phyloP scores from a whole-genome alignment of 2,113 vertebrate species.

The Dolichallabes microphthalmus region DNA sequence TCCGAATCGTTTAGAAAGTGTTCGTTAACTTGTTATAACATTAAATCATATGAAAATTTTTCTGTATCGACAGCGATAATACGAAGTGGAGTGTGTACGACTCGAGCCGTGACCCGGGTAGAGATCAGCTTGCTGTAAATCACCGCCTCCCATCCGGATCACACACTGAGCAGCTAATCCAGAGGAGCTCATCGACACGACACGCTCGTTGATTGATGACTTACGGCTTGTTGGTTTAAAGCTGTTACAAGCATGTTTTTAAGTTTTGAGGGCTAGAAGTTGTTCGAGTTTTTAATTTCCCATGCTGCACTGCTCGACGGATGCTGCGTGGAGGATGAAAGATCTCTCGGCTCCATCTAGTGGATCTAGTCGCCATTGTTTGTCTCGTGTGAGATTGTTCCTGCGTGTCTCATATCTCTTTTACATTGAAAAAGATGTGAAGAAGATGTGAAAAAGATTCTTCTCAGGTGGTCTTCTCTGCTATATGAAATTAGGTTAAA shows the following conservation, averaged over 20 bases:
- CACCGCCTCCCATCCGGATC: neutral
- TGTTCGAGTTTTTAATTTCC: slow-evolving; percentile 6
- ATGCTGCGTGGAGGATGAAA: slow-evolving; percentile 4
- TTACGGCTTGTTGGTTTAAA: slow-evolving; percentile 25
- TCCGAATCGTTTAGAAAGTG: neutral
- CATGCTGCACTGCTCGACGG: slow-evolving; percentile 50
- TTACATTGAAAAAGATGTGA: neutral
- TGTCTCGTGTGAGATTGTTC: neutral
- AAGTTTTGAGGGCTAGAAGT: neutral
- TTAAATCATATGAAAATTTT: neutral
- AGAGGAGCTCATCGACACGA: neutral
- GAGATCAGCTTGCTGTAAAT: slow-evolving; percentile 35
- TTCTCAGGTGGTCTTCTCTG: no score
- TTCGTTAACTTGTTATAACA: neutral
- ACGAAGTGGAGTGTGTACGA: neutral
- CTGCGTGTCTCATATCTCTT: neutral
- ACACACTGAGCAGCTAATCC: neutral
- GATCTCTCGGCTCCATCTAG: slow-evolving; percentile 63
- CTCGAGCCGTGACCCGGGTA: slow-evolving; percentile 33
- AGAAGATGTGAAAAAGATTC: no score
- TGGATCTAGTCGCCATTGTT: slow-evolving; percentile 36
- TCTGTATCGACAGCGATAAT: neutral
- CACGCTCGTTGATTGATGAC: neutral
- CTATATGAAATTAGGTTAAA: neutral
- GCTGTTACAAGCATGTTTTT: neutral